Conservation (phyloP, 2,797 vertebrate species). For the Etheostoma perlongum region DNA sequence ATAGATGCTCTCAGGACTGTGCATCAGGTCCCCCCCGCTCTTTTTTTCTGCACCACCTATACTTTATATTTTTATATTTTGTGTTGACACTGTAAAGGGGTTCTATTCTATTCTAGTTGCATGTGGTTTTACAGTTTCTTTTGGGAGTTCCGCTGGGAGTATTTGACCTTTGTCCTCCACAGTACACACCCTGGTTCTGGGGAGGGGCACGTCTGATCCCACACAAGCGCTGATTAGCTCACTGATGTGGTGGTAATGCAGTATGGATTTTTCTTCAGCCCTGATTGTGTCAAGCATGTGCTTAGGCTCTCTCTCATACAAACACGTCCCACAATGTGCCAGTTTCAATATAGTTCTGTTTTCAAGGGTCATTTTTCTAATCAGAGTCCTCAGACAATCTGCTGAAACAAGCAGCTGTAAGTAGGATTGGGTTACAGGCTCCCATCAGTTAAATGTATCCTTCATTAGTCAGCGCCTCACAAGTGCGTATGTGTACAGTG, state of each 20-base stretch:
- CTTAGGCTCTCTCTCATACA: constrained; percentile 24
- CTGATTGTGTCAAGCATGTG: constrained; percentile 53
- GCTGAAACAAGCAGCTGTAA: not conserved
- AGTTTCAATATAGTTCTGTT: constrained; percentile 7
- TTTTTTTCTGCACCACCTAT: no score
- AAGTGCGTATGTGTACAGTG: not conserved
- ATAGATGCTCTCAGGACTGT: no score
- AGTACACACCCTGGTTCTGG: not conserved
- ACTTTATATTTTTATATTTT: no score
- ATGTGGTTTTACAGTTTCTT: not conserved
- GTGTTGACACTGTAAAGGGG: no score
- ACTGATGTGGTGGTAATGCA: constrained; percentile 63
- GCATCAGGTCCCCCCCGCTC: no score
- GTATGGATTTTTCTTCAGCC: constrained; percentile 69
- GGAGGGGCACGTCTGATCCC: constrained; percentile 10
- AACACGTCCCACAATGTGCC: constrained; percentile 1
- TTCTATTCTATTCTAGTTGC: not conserved
- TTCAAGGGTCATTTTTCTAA: constrained; percentile 13
- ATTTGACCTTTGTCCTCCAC: constrained; percentile 1
- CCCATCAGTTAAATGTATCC: not conserved
- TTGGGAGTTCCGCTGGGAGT: not conserved
- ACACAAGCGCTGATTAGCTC: constrained; percentile 39
- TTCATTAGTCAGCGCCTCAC: not conserved
- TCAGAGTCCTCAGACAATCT: not conserved
- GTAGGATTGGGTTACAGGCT: not conserved